A percentile compares a stretch with the other conserved stretches of the same genome.
These are phyloP conservation scores for Distichodus sexfasciatus DNA, from an alignment of 2,797 vertebrate genomes.

Conservation along the genomic window DNA sequence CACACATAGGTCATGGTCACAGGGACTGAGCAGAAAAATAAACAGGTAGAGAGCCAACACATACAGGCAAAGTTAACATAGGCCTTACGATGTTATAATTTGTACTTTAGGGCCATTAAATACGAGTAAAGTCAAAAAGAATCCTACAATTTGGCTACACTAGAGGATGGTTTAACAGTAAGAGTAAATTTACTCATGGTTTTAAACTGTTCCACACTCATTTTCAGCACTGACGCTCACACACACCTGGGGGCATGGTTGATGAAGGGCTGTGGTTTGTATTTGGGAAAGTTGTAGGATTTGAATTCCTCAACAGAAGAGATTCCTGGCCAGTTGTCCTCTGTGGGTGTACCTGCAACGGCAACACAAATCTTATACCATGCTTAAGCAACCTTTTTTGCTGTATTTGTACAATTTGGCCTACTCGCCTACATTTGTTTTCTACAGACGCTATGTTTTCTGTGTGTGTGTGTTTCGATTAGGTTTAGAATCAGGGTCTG, in stretches of 20 bases:
- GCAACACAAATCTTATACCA: conserved; percentile 6
- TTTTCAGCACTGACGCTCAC: not conserved
- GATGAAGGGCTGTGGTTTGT: conserved; percentile 92
- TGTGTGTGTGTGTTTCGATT: no score
- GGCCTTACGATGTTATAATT: no score
- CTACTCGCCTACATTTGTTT: no score
- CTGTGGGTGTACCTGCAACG: conserved; percentile 85
- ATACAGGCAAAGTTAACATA: conserved; percentile 4
- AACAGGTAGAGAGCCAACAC: conserved; percentile 7
- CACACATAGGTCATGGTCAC: conserved; percentile 44
- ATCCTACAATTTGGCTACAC: no score
- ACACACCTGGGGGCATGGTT: conserved; percentile 90
- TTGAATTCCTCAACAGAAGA: conserved; percentile 94
- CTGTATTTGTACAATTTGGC: no score
- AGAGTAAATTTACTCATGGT: no score
- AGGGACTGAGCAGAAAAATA: conserved; percentile 21
- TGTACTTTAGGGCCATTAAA: no score
- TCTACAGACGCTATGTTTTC: no score
- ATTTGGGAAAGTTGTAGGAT: conserved; percentile 96
- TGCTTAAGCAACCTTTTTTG: no score
- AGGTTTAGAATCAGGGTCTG: no score
- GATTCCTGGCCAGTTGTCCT: conserved; percentile 95
- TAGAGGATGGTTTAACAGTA: no score
- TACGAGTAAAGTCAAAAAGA: no score
- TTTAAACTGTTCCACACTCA: not conserved